A percentile compares a stretch with the other conserved stretches of the same genome.
Evolutionary conservation across 2,797 vertebrate genomes (phyloP).

Genomic region (Spinus pinus): DNA sequence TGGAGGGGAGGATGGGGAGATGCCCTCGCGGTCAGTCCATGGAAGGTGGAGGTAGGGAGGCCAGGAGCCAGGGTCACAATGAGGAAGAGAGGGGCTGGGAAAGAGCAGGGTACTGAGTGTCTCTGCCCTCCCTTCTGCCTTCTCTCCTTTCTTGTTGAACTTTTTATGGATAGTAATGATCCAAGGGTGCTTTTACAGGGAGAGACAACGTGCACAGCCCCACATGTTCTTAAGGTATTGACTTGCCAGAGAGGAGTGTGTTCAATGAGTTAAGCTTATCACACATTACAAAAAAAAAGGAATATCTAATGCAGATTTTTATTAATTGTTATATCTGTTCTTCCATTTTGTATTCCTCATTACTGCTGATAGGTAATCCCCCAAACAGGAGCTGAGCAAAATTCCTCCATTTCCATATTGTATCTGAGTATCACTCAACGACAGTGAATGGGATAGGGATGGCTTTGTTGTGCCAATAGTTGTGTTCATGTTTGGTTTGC

Average conservation of each 20-base stretch:
- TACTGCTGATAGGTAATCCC: background rate
- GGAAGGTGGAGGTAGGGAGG: background rate
- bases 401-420: background rate
- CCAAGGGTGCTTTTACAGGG: background rate
- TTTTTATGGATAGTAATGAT: background rate
- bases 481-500: background rate
- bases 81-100: background rate
- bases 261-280: background rate
- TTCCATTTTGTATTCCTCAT: background rate
- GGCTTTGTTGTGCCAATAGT: background rate
- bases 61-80: fast-evolving
- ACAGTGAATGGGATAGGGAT: background rate
- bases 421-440: background rate
- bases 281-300: background rate
- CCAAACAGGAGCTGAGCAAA: background rate
- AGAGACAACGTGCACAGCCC: background rate
- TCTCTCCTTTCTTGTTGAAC: background rate
- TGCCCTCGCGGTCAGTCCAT: background rate
- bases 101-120: background rate
- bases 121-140: background rate
- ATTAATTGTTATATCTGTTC: background rate
- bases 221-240: background rate
- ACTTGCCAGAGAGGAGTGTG: background rate
- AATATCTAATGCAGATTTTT: background rate
- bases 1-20: fast-evolving